These are phyloP conservation scores for Oscheius sp. DNA, from an alignment of 2,888 invertebrate genomes.

Conservation along the genomic window DNA sequence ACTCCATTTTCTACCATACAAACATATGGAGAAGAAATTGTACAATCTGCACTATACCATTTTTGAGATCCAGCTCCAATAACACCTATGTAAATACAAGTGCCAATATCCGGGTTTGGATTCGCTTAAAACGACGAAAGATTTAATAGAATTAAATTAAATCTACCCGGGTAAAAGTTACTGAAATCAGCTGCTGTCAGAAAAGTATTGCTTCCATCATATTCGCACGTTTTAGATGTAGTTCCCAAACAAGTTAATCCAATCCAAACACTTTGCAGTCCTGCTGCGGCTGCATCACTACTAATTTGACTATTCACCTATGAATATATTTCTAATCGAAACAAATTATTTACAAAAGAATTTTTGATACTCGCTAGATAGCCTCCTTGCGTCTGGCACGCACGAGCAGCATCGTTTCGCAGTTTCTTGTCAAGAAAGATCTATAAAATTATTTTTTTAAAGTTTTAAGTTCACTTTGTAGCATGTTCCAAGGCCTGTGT, in stretches of 20 bases:
- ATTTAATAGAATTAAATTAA: neutral
- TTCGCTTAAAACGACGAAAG: too few species aligned
- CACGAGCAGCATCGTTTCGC: neutral
- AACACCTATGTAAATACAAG: neutral
- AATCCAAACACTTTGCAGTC: neutral
- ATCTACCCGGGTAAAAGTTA: neutral
- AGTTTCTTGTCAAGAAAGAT: neutral
- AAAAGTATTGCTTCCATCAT: neutral
- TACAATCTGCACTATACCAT: constrained; percentile 12
- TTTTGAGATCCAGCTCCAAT: neutral
- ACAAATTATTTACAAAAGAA: neutral
- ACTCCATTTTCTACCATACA: too few species aligned
- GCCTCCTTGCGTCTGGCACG: neutral
- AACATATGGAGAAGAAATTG: too few species aligned
- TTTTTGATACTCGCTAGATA: constrained; percentile 2
- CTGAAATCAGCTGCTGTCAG: neutral
- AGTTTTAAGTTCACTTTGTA: neutral
- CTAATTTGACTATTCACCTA: neutral
- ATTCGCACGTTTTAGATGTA: neutral
- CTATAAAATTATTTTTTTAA: neutral
- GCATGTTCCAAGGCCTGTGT: neutral
- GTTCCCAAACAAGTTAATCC: neutral
- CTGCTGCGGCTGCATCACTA: neutral
- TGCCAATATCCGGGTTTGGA: neutral
- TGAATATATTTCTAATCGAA: neutral